phyloP scores from a whole-genome alignment of 2,797 vertebrate species.

The Protonibea diacanthus region DNA sequence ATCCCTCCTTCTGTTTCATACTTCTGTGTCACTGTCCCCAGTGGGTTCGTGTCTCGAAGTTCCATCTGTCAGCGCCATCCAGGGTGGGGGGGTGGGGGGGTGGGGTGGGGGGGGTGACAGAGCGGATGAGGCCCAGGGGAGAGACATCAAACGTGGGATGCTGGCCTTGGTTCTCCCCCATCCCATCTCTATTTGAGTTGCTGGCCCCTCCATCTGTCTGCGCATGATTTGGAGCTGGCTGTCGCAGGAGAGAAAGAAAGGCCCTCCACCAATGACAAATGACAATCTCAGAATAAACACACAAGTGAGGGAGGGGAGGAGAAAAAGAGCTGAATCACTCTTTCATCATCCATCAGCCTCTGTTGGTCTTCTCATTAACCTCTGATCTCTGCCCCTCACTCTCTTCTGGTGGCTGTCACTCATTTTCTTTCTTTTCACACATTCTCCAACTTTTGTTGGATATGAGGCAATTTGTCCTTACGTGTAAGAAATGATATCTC shows the following conservation, averaged over 20 bases:
- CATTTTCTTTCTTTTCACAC: slow-evolving; percentile 27
- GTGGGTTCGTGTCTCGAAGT: slow-evolving; percentile 74
- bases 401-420: slow-evolving; percentile 64
- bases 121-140: slow-evolving; percentile 80
- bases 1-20: slow-evolving; percentile 78
- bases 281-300: slow-evolving; percentile 82
- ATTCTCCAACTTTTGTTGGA: slow-evolving; percentile 13
- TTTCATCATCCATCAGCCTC: slow-evolving; percentile 76
- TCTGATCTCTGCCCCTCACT: slow-evolving; percentile 58
- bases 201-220: slow-evolving; percentile 80
- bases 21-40: slow-evolving; percentile 75
- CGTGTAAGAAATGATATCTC: neutral
- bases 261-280: slow-evolving; percentile 78
- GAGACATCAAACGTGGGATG: slow-evolving; percentile 82
- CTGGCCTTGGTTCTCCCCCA: slow-evolving; percentile 68
- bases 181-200: slow-evolving; percentile 77
- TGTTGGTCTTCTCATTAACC: slow-evolving; percentile 74
- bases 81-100: slow-evolving; percentile 55
- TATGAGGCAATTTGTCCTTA: slow-evolving; percentile 11
- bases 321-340: slow-evolving; percentile 78
- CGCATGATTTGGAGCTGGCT: slow-evolving; percentile 77
- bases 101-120: slow-evolving; percentile 73
- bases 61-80: slow-evolving; percentile 80
- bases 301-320: slow-evolving; percentile 52
- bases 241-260: slow-evolving; percentile 71